These are phyloP conservation scores for Sebastes itinus DNA, from an alignment of 2,797 vertebrate species.

Conservation along the genomic window DNA sequence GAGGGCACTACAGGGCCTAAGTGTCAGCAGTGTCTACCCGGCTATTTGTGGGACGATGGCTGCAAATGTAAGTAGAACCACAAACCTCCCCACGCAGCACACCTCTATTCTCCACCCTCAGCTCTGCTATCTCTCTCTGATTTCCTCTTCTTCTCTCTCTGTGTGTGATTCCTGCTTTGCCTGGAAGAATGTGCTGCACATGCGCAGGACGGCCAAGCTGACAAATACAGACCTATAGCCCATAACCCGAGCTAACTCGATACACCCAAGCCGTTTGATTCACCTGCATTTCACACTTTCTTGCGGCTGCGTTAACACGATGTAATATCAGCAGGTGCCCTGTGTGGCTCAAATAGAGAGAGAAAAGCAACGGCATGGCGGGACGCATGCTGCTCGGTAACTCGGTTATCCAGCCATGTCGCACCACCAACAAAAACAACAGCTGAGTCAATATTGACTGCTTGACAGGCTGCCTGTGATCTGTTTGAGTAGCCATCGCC, in stretches of 20 bases:
- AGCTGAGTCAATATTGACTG: constrained; percentile 85
- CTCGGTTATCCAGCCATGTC: constrained; percentile 56
- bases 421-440: constrained; percentile 67
- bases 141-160: constrained; percentile 17
- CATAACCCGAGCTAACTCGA: constrained; percentile 27
- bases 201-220: constrained; percentile 17
- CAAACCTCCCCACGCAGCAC: constrained; percentile 71
- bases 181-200: constrained; percentile 59
- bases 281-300: constrained; percentile 28
- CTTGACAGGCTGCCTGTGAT: constrained; percentile 68
- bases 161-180: constrained; percentile 56
- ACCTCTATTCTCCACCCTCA: constrained; percentile 27
- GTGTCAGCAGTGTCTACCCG: constrained; percentile 96
- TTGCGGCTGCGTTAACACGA: constrained; percentile 21
- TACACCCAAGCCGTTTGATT: constrained; percentile 1
- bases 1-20: constrained; percentile 94
- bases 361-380: constrained; percentile 34
- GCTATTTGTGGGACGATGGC: constrained; percentile 98
- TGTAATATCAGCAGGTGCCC: constrained; percentile 18
- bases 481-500: constrained; percentile 68
- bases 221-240: constrained; percentile 22
- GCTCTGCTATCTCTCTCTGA: constrained; percentile 39
- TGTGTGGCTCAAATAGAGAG: constrained; percentile 17
- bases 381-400: constrained; percentile 61
- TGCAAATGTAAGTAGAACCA: constrained; percentile 97